A percentile compares a stretch with the other conserved stretches of the same genome.
These are phyloP conservation scores for Hydractinia echinata DNA, from an alignment of 30 jellyfish, hydroid and myxozoan species.

Conservation along the genomic window DNA sequence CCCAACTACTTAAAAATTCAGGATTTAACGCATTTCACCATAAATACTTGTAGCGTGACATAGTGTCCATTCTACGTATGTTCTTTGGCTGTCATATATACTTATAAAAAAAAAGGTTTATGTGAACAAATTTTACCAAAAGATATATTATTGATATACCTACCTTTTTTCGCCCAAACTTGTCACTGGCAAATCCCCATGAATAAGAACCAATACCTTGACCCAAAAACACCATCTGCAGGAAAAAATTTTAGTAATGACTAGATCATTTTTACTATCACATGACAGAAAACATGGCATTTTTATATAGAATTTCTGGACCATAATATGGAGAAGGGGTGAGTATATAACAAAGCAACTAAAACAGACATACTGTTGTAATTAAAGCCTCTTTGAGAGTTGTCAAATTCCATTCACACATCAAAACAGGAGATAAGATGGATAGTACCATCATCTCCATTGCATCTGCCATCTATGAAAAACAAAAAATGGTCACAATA, in stretches of 20 bases:
- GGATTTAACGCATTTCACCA: no score
- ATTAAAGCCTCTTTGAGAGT: slow-evolving; percentile 75
- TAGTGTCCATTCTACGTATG: no score
- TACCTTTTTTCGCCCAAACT: slow-evolving; percentile 83
- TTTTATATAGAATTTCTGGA: not conserved
- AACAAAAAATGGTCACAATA: not conserved
- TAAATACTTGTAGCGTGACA: no score
- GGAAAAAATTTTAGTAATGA: not conserved
- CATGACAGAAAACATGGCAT: not conserved
- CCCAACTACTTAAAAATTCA: no score
- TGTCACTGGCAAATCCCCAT: slow-evolving; percentile 82
- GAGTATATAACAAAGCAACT: not conserved
- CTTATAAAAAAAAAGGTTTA: no score
- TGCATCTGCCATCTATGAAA: slow-evolving; percentile 91
- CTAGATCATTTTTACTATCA: not conserved
- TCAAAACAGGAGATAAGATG: slow-evolving; percentile 70
- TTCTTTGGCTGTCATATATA: no score
- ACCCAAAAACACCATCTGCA: slow-evolving; percentile 88
- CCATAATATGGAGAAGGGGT: not conserved
- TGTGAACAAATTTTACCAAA: no score
- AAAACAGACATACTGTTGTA: slow-evolving; percentile 61
- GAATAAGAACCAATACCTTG: slow-evolving; percentile 63
- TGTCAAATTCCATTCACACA: slow-evolving; percentile 74
- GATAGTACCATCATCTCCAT: slow-evolving; percentile 96
- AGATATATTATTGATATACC: not conserved